Base-by-base conservation (phyloP, 2,888 invertebrate species). In the Allophyes oxyacanthae region DNA sequence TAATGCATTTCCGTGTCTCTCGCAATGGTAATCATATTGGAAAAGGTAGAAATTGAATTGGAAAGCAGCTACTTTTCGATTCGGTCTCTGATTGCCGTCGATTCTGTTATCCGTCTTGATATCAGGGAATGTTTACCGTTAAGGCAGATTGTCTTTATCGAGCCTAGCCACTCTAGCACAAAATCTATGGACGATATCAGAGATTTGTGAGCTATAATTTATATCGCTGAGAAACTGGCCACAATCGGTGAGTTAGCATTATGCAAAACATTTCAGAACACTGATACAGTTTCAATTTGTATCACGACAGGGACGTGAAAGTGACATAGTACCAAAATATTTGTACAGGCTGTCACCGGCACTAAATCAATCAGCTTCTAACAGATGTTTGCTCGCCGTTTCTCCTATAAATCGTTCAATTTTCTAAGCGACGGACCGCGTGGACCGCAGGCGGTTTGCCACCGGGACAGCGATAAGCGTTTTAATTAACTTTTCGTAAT, bases 401-500 rank as follows among this genome's bases (percentile, higher is more conserved):
- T 87, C 86, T 69, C 81, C 82, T 75, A 88, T 90, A 91, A 90
- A 89, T 90, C 87, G 82, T 86, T 86, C 83, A 87, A 88, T 89
- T 87, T 88, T 85, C 86, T 85, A 83, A 84, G 82, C 80, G 83
- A 82, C 71, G 77, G 73, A 77, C 70, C 71, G 63, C 73, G 69
- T 66, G 75, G 77, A 77, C 67, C 71, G 80, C 81, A 75, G 77
- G 76, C 80, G 78, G 83, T 77, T 65, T 72, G 72, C 75, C 82
- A 82, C 81, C 78, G 77, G 77, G 72, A 59, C 62, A 58, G 69
- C 83, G 91, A 90, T 91, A 91, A 90, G 84, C 85, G 83, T 86
- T 91, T 91, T 93, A 93, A 92, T 92, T 91, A 92, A 90, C 84
- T 90, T 92, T 90, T 89, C 83, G 87, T 89, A 89, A 91, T 91